A percentile compares a stretch with the other conserved stretches of the same genome.
phyloP scores from a whole-genome alignment of 1,140 invertebrate genomes.

The Lordiphosa collinella region DNA sequence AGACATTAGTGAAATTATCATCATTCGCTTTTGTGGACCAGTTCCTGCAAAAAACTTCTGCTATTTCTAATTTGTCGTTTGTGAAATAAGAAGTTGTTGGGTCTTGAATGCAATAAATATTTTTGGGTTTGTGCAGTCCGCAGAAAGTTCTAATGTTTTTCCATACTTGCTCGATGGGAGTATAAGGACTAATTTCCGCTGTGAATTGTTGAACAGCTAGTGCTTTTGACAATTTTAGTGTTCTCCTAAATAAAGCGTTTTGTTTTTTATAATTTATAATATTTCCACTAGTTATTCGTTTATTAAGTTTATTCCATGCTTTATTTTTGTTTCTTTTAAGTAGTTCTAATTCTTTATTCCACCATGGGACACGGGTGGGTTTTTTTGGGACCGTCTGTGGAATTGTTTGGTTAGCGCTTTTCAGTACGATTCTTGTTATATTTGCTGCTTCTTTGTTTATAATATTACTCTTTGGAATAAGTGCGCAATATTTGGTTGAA shows the following conservation, averaged over 20 bases:
- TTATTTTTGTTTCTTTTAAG: neutral
- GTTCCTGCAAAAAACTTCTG: constrained; percentile 5
- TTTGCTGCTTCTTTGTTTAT: constrained; percentile 14
- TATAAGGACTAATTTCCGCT: no score
- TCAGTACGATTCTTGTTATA: constrained; percentile 4
- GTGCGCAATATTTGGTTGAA: neutral
- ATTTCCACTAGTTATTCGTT: constrained; percentile 5
- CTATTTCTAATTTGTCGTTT: constrained; percentile 1
- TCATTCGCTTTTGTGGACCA: constrained; percentile 8
- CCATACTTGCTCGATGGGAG: no score
- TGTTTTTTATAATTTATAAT: constrained; percentile 12
- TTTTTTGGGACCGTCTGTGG: neutral
- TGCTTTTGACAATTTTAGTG: constrained; percentile 2
- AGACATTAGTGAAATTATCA: constrained; percentile 1
- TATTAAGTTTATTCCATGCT: constrained; percentile 9
- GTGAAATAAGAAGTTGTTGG: neutral
- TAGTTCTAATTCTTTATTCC: constrained; percentile 15
- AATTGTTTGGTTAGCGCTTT: constrained; percentile 1
- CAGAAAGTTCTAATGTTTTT: no score
- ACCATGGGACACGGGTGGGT: constrained; percentile 12
- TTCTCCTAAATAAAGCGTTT: no score
- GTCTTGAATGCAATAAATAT: neutral
- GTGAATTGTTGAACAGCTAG: neutral
- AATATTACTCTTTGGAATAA: constrained; percentile 7
- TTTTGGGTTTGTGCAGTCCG: constrained; percentile 2